These are phyloP conservation scores for Latheticus oryzae DNA, from an alignment of 2,888 invertebrate genomes.

Conservation along the genomic window DNA sequence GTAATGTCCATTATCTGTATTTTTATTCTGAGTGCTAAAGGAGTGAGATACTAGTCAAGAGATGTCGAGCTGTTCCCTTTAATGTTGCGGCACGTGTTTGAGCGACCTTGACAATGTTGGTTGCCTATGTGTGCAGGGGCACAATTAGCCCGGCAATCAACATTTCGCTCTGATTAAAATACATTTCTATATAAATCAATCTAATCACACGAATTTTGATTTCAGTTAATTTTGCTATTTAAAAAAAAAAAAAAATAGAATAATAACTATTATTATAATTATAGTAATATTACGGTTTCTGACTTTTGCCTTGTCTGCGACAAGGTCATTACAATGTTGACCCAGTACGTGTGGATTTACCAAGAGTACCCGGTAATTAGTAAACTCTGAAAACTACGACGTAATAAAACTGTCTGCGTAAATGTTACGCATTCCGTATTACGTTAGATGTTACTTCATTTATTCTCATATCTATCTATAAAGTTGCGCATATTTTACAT, in stretches of 20 bases:
- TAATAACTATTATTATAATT: too few species aligned
- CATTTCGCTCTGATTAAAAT: background rate
- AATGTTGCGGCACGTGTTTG: constrained; percentile 36
- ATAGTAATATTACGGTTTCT: too few species aligned
- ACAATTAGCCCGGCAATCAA: background rate
- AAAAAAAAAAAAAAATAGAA: too few species aligned
- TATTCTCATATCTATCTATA: background rate
- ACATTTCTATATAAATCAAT: background rate
- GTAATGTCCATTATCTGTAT: constrained; percentile 6
- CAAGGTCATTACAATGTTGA: background rate
- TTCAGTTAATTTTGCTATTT: too few species aligned
- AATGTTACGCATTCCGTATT: background rate
- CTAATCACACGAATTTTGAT: background rate
- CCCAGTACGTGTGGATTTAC: background rate
- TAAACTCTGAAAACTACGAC: background rate
- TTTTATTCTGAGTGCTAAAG: background rate
- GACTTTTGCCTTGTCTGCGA: too few species aligned
- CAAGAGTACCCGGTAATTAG: background rate
- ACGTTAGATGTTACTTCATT: constrained; percentile 7
- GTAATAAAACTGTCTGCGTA: background rate
- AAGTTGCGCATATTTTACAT: background rate
- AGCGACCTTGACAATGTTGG: constrained; percentile 38
- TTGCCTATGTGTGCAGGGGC: constrained; percentile 31
- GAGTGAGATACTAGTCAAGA: background rate
- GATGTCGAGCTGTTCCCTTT: constrained; percentile 32